Evolutionary conservation across 35 echinoderm and acorn worm genomes (phyloP).

Genomic region (Nesometra sesokonis): DNA sequence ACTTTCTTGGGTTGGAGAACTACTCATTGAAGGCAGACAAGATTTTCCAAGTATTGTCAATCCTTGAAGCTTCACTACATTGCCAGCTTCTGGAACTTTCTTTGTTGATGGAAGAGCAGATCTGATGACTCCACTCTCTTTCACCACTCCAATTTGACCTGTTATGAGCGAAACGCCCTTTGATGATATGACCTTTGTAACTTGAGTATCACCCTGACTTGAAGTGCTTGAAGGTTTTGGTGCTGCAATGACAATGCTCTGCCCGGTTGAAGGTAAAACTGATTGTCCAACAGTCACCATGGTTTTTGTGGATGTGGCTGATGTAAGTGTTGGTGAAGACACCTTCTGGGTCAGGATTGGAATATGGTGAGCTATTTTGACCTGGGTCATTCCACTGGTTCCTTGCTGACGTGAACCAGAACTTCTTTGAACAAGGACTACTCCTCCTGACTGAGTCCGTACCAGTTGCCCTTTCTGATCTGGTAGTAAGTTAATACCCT

Average conservation of each 20-base stretch:
- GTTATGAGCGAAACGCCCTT: slow-evolving; percentile 5
- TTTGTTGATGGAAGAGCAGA: background rate
- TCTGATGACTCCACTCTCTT: background rate
- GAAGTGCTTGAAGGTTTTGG: background rate
- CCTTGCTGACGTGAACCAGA: slow-evolving; percentile 34
- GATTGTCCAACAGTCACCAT: background rate
- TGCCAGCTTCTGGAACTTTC: background rate
- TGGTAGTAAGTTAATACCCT: slow-evolving; percentile 63
- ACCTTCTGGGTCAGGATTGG: background rate
- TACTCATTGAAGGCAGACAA: background rate
- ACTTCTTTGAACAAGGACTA: slow-evolving; percentile 72
- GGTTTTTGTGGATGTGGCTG: background rate
- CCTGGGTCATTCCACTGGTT: slow-evolving; percentile 46
- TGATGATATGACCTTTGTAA: background rate
- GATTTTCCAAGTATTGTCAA: background rate
- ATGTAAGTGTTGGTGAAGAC: background rate
- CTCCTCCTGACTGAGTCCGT: slow-evolving; percentile 64
- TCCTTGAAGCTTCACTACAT: background rate
- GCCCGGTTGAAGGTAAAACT: background rate
- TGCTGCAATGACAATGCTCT: slow-evolving; percentile 4
- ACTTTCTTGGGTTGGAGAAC: background rate
- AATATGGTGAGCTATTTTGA: slow-evolving; percentile 27
- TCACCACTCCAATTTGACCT: background rate
- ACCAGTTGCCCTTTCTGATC: slow-evolving; percentile 75
- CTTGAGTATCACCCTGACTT: slow-evolving; percentile 11